These are phyloP conservation scores for Xenopus tropicalis DNA, from an alignment of 2,113 vertebrate genomes.

Conservation along the genomic window UCB_Xtro_10.0 CM004447.2:100143501-100144000, in stretches of 20 bases:
- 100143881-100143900: conserved; percentile 72
- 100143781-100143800: conserved; percentile 78
- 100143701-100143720: conserved; percentile 68
- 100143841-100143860: conserved; percentile 68
- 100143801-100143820: conserved; percentile 75
- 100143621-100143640: conserved; percentile 91
- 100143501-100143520: conserved; percentile 59
- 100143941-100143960: conserved; percentile 66
- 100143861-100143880: conserved; percentile 71
- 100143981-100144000: conserved; percentile 87
- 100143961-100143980: conserved; percentile 72
- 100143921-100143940: conserved; percentile 79
- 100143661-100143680: conserved; percentile 82
- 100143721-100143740: conserved; percentile 74
- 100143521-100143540: conserved; percentile 46
- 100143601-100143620: conserved; percentile 94
- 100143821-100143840: conserved; percentile 85
- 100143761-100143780: conserved; percentile 71
- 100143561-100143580: conserved; percentile 50
- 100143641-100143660: conserved; percentile 94
- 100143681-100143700: conserved; percentile 76
- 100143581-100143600: conserved; percentile 98
- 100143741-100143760: conserved; percentile 76
- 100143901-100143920: conserved; percentile 76
- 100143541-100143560: conserved; percentile 34